These are phyloP conservation scores for Cephus rjabovi DNA, from an alignment of 2,888 invertebrate genomes.

Conservation along the genomic window DNA sequence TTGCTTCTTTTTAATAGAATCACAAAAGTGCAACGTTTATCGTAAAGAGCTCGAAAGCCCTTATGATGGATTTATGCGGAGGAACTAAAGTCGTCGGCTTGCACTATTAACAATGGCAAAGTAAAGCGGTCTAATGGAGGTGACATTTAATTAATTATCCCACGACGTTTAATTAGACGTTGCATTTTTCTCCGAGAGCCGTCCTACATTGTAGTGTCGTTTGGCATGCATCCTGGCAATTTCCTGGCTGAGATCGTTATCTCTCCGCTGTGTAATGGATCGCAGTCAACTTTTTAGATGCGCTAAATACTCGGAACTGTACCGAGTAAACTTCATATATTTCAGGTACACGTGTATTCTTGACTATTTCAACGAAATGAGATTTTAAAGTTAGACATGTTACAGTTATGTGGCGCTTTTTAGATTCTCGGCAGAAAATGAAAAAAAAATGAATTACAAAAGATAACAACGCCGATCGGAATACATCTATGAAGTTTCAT, in stretches of 20 bases:
- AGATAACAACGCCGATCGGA: not conserved
- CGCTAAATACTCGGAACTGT: not conserved
- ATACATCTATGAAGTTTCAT: conserved; percentile 13
- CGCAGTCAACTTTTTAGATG: not conserved
- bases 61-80: not conserved
- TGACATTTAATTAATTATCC: conserved; percentile 21
- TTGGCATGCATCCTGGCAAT: conserved; percentile 5
- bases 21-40: not conserved
- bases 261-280: not conserved
- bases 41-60: not conserved
- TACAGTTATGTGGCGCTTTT: not conserved
- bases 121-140: conserved; percentile 7
- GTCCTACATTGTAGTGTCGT: not conserved
- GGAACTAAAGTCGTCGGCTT: not conserved
- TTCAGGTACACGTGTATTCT: not conserved
- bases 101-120: conserved; percentile 15
- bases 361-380: not conserved
- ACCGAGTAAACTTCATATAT: not conserved
- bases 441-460: not conserved
- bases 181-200: conserved; percentile 20
- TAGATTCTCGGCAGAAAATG: not conserved
- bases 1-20: not conserved
- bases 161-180: conserved; percentile 22
- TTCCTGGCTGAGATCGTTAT: not conserved
- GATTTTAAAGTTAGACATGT: not conserved